phyloP scores from a whole-genome alignment of 2,888 invertebrate species.

The Melanostoma mellinum region DNA sequence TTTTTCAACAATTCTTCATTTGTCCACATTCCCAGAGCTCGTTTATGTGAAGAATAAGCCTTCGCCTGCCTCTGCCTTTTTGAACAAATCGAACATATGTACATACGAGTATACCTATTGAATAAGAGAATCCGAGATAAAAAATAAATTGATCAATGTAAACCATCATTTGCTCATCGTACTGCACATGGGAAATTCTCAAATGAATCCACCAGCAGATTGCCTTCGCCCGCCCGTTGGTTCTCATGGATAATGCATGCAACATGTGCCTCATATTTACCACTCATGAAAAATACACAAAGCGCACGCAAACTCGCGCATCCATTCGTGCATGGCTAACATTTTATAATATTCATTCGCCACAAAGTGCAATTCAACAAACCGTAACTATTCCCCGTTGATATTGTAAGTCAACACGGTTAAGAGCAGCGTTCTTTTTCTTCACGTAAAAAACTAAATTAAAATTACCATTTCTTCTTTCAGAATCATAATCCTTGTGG shows the following conservation, averaged over 20 bases:
- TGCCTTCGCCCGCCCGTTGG: neutral
- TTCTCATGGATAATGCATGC: slow-evolving; percentile 58
- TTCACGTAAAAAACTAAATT: slow-evolving; percentile 19
- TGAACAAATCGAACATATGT: too few species aligned
- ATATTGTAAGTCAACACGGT: slow-evolving; percentile 53
- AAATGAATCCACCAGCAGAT: too few species aligned
- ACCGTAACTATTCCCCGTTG: slow-evolving; percentile 40
- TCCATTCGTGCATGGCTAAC: slow-evolving; percentile 55
- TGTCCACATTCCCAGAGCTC: too few species aligned
- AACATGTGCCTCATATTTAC: slow-evolving; percentile 62
- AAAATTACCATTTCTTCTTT: slow-evolving; percentile 26
- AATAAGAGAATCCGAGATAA: too few species aligned
- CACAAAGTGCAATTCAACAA: slow-evolving; percentile 34
- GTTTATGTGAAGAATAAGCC: too few species aligned
- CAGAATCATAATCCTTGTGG: slow-evolving; percentile 66
- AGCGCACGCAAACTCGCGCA: slow-evolving; percentile 42
- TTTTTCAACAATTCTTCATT: too few species aligned
- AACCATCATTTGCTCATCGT: too few species aligned
- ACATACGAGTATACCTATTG: too few species aligned
- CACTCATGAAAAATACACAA: slow-evolving; percentile 45
- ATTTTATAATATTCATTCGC: slow-evolving; percentile 47
- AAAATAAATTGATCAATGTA: too few species aligned
- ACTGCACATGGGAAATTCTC: neutral
- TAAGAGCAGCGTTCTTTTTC: slow-evolving; percentile 36
- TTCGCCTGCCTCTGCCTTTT: too few species aligned